Evolutionary conservation across 1,140 invertebrate genomes (phyloP).

Genomic region (Alviniconcha marisindica): DNA sequence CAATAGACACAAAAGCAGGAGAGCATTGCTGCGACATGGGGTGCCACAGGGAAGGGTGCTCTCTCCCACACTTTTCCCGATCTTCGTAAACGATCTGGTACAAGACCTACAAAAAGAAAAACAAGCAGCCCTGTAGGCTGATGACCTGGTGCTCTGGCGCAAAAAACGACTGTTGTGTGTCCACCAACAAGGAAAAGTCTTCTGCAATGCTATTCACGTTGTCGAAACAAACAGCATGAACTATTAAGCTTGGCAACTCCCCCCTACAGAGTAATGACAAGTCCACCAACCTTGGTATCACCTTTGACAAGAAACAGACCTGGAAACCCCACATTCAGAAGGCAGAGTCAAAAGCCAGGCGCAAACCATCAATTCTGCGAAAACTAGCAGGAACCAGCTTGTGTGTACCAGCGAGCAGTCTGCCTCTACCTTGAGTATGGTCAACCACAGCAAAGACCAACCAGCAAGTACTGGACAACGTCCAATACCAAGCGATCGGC

Average conservation of each 20-base stretch:
- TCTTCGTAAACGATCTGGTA: neutral
- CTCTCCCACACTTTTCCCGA: neutral
- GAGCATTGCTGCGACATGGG: neutral
- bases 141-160: conserved; percentile 37
- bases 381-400: conserved; percentile 1
- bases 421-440: neutral
- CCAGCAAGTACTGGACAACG: conserved; percentile 9
- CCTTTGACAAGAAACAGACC: conserved; percentile 37
- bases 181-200: conserved; percentile 44
- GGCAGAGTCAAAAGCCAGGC: conserved; percentile 29
- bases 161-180: conserved; percentile 36
- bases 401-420: conserved; percentile 18
- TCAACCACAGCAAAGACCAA: neutral
- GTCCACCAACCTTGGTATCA: conserved; percentile 40
- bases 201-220: conserved; percentile 44
- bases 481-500: conserved; percentile 3
- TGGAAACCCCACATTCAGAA: conserved; percentile 30
- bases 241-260: conserved; percentile 26
- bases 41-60: neutral
- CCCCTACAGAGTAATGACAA: conserved; percentile 36
- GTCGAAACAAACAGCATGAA: conserved; percentile 44
- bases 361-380: conserved; percentile 19
- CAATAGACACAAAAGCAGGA: neutral
- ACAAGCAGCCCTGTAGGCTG: conserved; percentile 8
- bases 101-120: neutral